phyloP scores from a whole-genome alignment of 1,140 invertebrate species.

The Rhagoletis pomonella region DNA sequence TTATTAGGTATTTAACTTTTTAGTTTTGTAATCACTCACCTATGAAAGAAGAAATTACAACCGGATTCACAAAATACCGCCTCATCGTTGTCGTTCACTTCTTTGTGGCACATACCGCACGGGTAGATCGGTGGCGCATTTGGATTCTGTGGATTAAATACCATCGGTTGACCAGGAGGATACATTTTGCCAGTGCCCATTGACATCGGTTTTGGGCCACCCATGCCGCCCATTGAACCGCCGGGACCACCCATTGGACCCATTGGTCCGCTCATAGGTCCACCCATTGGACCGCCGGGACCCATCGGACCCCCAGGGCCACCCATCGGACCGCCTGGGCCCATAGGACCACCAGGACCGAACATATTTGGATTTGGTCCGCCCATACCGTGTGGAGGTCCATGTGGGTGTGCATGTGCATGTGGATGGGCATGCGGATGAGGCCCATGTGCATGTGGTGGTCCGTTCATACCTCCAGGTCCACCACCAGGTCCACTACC shows the following conservation, averaged over 20 bases:
- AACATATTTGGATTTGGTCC: constrained; percentile 61
- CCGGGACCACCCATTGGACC: constrained; percentile 74
- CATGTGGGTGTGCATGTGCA: constrained; percentile 64
- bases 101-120: constrained; percentile 97
- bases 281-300: constrained; percentile 65
- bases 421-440: constrained; percentile 63
- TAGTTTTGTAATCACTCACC: constrained; percentile 76
- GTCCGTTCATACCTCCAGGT: constrained; percentile 55
- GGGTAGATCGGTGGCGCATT: constrained; percentile 98
- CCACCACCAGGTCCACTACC: constrained; percentile 53
- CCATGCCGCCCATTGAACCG: constrained; percentile 66
- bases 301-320: constrained; percentile 63
- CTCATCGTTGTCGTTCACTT: constrained; percentile 99
- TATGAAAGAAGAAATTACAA: constrained; percentile 99
- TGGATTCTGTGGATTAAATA: constrained; percentile 98
- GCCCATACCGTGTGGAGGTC: constrained; percentile 56
- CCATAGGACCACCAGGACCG: constrained; percentile 56
- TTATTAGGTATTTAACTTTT: constrained; percentile 8
- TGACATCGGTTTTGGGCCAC: constrained; percentile 79
- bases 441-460: constrained; percentile 54
- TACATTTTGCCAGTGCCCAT: constrained; percentile 94
- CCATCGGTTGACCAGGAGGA: constrained; percentile 96
- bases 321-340: constrained; percentile 63
- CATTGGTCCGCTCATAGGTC: constrained; percentile 58
- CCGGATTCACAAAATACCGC: constrained; percentile 98